Evolutionary conservation across 2,113 vertebrate species (phyloP), one percentile per base, ranked within the genome.

Genomic region (Epinephelus moara): DNA sequence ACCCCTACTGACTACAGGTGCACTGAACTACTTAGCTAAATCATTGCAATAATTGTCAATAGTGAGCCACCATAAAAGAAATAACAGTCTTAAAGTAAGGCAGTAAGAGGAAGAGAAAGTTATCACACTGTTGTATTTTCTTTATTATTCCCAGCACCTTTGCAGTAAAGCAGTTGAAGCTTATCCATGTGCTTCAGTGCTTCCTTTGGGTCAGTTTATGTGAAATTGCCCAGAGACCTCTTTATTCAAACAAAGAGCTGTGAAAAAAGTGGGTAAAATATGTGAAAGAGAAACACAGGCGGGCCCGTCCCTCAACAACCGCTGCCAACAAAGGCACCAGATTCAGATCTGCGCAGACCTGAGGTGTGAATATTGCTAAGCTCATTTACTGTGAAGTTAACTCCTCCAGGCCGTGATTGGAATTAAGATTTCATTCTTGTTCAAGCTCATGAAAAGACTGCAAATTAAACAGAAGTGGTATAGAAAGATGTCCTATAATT

Each of bases 401-500:
- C 53, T 70, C 55, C 60, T 80, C 37, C 1, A 27, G 76, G 79
- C 56, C 4, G 12, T 64, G 27, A 50, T 64, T 18, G 33, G 30
- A 85, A 69, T 87, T 82, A 78, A 27, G 30, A 82, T 81, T 62
- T 78, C 0, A 53, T 52, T 80, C 10, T 23, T 49, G 13, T 57
- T 42, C 18, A 27, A 49, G 19, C 19, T 47, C 0, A 13, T 71
- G 23, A 57, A 73, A 67, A 50, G 25, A 80, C 81, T 67, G 23
- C 33, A 53, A 70, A 68, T 70, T 17, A 33, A 77, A 80, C 15
- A 53, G 56, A 87, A 84, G 70, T 33, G n/a, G 13, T 59, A 67
- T 37, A n/a, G 78, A 76, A 59, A 69, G 6, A 33, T n/a, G 27
- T 30, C 45, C 67, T 84, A 59, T 82, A 78, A 67, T 79, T 74